Base-by-base conservation (phyloP, 37 sponge, comb jelly and placozoan species). In the Halichondria panicea region DNA sequence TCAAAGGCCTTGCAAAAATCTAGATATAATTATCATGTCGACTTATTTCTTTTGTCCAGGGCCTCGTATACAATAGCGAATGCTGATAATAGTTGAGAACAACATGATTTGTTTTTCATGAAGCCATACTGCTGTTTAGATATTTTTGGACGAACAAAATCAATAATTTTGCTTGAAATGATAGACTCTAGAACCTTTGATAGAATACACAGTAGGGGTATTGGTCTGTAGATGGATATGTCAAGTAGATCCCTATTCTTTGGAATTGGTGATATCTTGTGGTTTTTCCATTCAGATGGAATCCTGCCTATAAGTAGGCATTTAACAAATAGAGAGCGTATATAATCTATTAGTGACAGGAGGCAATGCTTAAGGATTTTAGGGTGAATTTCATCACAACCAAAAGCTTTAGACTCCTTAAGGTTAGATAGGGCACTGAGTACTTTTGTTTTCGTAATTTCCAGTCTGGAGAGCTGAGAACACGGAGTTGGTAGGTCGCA, bases 141-240 rank as follows among this genome's bases (percentile, higher is more conserved):
- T 7, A 66, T 36, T 15, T 19, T 13, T 18, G 19, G 24, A 22
- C n/a, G 28, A 30, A 61, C 9, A 61, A 61, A 61, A 11, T n/a
- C 32, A 22, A 61, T 61, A 11, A 61, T 61, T 61, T 61, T 61
- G 18, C 32, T 24, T 12, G 11, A 18, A 30, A 61, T 61, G 63
- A 61, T 61, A 22, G 63, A 22, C 32, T 61, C 63, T 28, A 61
- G 32, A 22, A 61, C 63, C 32, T 61, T 61, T 11, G 63, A 61
- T 61, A 61, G 12, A 24, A 61, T 61, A 18, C 63, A 61, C 32
- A 61, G 18, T 28, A 61, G n/a, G 9, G 63, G 18, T 22, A 61
- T 61, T 61, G 63, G 63, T 18, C 63, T 61, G 18, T 61, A 61
- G 63, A 22, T 61, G 28, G 11, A 18, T 9, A 48, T 13, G 13